Evolutionary conservation across 2,888 invertebrate species (phyloP), one percentile per base, ranked within the genome.

Genomic region (Agelastica alni): DNA sequence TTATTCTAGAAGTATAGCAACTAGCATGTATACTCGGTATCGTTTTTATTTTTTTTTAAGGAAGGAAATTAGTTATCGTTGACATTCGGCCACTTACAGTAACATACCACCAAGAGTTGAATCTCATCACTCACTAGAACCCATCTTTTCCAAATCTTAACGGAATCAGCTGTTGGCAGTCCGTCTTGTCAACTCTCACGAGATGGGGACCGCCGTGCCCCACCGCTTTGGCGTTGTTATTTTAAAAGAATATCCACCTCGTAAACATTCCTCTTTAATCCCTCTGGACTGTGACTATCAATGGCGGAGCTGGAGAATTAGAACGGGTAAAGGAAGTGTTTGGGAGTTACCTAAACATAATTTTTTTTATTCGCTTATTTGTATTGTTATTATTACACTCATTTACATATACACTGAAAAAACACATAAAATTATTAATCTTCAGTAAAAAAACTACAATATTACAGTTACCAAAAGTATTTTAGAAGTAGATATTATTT

Each of bases 181-280:
- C 59, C 60, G 62, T 70, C 66, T 64, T 61, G 51, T 55, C 56
- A 60, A 48, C 30, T 26, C 37, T 39, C 20, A 20, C 20, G 37
- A 39, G 26, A 37, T 37, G 30, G 48, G 28, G 20, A 10, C 30
- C 4, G 30, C 18, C 10, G 10, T 18, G 45, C 58, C 20, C 57
- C 20, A 7, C 12, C 37, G 37, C 20, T 39, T 39, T 18, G 17
- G 49, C 22, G 48, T 41, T 59, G 60, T 63, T 66, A 67, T 67
- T 67, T 66, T 65, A 61, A 64, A 65, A 67, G 60, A 61, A 62
- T 47, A 41, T 59, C 62, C 59, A 61, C 48, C 62, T 62, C 61
- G 53, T 48, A 49, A 58, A 58, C 65, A 67, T 68, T 66, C 66
- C 61, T 62, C 54, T 58, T 58, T 67, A 68, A 68, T 67, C 68